Evolutionary conservation across 2,113 vertebrate genomes (phyloP).

Genomic region (Dasyornis broadbenti): DNA sequence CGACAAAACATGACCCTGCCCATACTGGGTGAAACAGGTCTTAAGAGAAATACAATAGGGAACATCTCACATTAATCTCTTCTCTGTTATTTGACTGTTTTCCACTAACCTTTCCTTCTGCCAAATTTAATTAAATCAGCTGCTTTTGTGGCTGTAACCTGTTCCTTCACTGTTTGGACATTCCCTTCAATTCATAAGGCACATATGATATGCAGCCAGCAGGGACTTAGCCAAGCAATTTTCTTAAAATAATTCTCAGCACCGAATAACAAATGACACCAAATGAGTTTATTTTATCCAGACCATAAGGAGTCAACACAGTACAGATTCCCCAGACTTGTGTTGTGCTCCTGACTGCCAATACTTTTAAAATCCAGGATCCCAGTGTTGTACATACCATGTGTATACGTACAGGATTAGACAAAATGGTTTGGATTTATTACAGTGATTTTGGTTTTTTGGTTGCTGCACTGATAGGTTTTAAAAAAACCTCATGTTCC

Average conservation of each 20-base stretch:
- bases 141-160: background rate
- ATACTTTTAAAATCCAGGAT: background rate
- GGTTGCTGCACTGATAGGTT: background rate
- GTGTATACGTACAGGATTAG: background rate
- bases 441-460: background rate
- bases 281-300: background rate
- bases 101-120: constrained; percentile 54
- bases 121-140: constrained; percentile 54
- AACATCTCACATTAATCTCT: constrained; percentile 31
- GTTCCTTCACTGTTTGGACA: background rate
- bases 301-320: background rate
- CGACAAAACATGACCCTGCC: background rate
- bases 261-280: background rate
- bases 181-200: background rate
- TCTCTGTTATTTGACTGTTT: constrained; percentile 44
- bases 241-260: background rate
- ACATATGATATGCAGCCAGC: background rate
- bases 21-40: background rate
- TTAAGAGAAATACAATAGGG: constrained; percentile 16
- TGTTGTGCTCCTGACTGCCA: background rate
- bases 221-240: background rate
- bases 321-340: background rate
- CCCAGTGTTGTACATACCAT: background rate
- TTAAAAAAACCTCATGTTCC: background rate
- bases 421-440: background rate